Base-by-base conservation (phyloP, 2,797 vertebrate species). In the Etheostoma nigrum region DNA sequence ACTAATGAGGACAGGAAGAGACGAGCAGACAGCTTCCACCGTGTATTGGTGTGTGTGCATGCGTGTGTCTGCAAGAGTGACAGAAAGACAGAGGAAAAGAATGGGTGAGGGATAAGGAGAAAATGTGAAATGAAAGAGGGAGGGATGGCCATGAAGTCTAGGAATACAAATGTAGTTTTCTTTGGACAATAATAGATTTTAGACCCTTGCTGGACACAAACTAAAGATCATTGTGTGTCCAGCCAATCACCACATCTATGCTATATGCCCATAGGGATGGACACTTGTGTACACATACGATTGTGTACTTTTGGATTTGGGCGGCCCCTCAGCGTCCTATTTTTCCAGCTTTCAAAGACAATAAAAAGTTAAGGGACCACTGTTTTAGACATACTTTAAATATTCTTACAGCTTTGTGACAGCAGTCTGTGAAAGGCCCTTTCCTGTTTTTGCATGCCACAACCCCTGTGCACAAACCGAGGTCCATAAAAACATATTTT, bases 1-100 rank as follows among this genome's bases (percentile, higher is more conserved):
- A 86, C 90, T 92, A 92, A 93, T 93, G 90, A 93, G 90, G 76
- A 84, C 83, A 77, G 61, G 75, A 82, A 69, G 72, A 85, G 79
- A 84, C 51, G 19, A 77, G 68, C 75, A 82, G 79, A 72, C 67
- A 51, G 65, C 23, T 66, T 66, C 52, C 78, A 75, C 42, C 44
- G 57, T 51, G 70, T 76, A 45, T 66, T 74, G 53, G 33, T 67
- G 69, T 67, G 65, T 53, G 52, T 44, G 59, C 58, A n/a, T 51
- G 51, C 58, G 52, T 67, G 59, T 59, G 61, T 40, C 36, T 40
- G 36, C 36, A 40, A 40, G 36, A 40, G 36, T 40, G 36, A 40
- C 36, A 12, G 10, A 40, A 40, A 44, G 69, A 74, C 54, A 12
- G 21, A 55, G 55, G 59, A 25, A 12, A 55, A 33, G 40, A 66